Evolutionary conservation across 2,113 vertebrate genomes (phyloP), one percentile per base, ranked within the genome.

Genomic region (Mystacornis crossleyi): DNA sequence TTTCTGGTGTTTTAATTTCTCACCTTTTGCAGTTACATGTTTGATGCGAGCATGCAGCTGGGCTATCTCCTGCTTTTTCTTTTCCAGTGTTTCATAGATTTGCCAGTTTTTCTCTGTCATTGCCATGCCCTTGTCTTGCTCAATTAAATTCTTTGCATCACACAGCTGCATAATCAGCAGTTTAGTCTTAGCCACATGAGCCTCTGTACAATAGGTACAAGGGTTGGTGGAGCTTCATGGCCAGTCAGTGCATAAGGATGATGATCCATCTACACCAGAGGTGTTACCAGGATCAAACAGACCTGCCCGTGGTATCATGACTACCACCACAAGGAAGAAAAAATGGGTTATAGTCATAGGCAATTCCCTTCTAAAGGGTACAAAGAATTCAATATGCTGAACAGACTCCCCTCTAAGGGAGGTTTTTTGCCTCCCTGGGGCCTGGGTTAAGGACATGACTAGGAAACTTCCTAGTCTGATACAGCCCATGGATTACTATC

Each of bases 61-160:
- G 16, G 20, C 12, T 48, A 20, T 25, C 20, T 75, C 51, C 14
- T 73, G 40, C 34, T 85, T 66, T 29, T 57, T 34, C 16, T 66
- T 66, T 66, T 66, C 13, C 51, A 34, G 4, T 6, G 2, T 67
- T 67, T 50, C 31, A 58, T 31, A 20, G 61, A 31, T 24, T 66
- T 75, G 8, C 19, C 1, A 1, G 5, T 24, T 65, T 75, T 57
- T n/a, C 12, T 40, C 16, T 50, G 34, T 15, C 23, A 34, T 10
- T 74, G 19, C 6, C 31, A 65, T 29, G 12, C 25, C 34, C 29
- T 57, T 83, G 25, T 43, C 38, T 93, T 99, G 98, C 85, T 99
- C 99, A 96, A 98, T 99, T 78, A 98, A 98, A 97, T 99, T 98
- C 97, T 99, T 99, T 86, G 98, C 99, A 97, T 99, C 99, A 38